Evolutionary conservation across 2,888 invertebrate genomes (phyloP).

Genomic region (Malthinus flaveolus): DNA sequence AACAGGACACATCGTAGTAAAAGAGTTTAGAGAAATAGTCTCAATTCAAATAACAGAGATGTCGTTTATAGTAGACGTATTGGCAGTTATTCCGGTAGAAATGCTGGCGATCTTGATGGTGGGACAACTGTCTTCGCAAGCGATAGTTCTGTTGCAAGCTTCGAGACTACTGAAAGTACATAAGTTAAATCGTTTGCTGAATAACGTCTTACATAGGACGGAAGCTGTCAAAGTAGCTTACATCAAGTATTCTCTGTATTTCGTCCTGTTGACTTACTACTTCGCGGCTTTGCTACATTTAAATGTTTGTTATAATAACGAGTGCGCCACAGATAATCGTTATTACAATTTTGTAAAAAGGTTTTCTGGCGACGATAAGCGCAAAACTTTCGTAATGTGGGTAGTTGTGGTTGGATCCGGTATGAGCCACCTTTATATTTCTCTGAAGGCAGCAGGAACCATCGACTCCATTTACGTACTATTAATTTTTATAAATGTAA

Average conservation of each 20-base stretch:
- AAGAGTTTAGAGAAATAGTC: constrained; percentile 24
- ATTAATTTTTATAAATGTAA: not conserved
- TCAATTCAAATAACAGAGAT: constrained; percentile 15
- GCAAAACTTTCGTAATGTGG: not conserved
- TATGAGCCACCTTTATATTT: not conserved
- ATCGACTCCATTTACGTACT: not conserved
- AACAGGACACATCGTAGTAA: constrained; percentile 26
- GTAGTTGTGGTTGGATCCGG: not conserved
- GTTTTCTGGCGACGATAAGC: not conserved
- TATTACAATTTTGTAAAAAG: not conserved
- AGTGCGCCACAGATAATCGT: not conserved
- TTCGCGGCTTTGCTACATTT: constrained; percentile 3
- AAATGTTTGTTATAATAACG: constrained; percentile 4
- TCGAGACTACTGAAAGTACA: constrained; percentile 34
- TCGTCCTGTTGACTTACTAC: constrained; percentile 5
- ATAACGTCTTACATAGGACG: not conserved
- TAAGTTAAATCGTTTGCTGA: constrained; percentile 20
- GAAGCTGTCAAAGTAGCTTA: not conserved
- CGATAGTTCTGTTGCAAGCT: constrained; percentile 22
- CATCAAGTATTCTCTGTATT: constrained; percentile 4
- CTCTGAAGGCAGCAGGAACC: not conserved
- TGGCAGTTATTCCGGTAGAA: constrained; percentile 31
- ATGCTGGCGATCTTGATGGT: constrained; percentile 17
- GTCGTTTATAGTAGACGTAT: constrained; percentile 30
- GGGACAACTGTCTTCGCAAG: constrained; percentile 11